Percentiles rank a stretch among this genome's conserved stretches.
Evolutionary conservation across 2,888 invertebrate species (phyloP).

Genomic region (Platycnemis pennipes): DNA sequence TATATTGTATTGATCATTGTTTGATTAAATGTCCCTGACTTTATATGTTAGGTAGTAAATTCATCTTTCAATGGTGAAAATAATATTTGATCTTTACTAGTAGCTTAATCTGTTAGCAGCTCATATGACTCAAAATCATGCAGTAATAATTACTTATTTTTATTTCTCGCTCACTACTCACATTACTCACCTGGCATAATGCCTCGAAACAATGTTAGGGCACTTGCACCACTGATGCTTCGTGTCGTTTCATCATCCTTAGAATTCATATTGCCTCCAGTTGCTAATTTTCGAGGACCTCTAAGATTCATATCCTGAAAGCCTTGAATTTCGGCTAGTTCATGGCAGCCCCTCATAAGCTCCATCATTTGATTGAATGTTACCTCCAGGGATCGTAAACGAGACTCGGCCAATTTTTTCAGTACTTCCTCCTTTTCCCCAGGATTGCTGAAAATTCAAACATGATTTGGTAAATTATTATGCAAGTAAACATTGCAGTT

Average conservation of each 20-base stretch:
- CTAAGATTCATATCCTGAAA: not conserved
- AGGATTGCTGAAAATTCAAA: slow-evolving; percentile 71
- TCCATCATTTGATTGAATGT: slow-evolving; percentile 88
- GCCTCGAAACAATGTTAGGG: slow-evolving; percentile 49
- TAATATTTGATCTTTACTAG: too few species aligned
- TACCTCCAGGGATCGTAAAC: slow-evolving; percentile 81
- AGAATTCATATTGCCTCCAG: not conserved
- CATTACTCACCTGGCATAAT: slow-evolving; percentile 53
- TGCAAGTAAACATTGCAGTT: too few species aligned
- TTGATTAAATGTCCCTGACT: too few species aligned
- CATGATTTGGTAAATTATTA: too few species aligned
- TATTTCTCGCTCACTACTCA: too few species aligned
- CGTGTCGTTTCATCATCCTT: not conserved
- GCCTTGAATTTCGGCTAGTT: slow-evolving; percentile 80
- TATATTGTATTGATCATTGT: too few species aligned
- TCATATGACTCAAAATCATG: too few species aligned
- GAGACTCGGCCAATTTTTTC: slow-evolving; percentile 74
- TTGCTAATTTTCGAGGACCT: not conserved
- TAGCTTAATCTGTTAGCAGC: too few species aligned
- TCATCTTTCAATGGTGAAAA: too few species aligned
- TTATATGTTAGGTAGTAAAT: too few species aligned
- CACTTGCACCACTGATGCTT: not conserved
- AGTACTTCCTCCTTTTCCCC: slow-evolving; percentile 75
- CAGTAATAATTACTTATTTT: too few species aligned
- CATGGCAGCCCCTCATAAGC: slow-evolving; percentile 90